A percentile compares a stretch with the other conserved stretches of the same genome.
Evolutionary conservation across 2,888 invertebrate species (phyloP).

Genomic region (Priocnemis perturbator): DNA sequence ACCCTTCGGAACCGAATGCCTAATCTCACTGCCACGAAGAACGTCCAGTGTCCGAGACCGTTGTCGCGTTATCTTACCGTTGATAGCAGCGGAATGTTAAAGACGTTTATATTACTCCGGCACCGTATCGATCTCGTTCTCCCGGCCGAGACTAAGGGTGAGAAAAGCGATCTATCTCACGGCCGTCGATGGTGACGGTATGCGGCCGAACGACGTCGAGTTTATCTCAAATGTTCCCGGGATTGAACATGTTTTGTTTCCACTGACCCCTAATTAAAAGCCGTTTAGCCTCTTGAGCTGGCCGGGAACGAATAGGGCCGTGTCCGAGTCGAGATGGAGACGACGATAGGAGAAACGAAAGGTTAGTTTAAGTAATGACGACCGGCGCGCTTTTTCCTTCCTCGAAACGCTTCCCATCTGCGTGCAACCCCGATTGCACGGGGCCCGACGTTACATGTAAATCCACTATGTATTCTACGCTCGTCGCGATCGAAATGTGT

Average conservation of each 20-base stretch:
- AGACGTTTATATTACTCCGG: constrained; percentile 4
- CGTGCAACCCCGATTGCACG: too few relatives aligned
- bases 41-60: too few relatives aligned
- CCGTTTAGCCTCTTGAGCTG: constrained; percentile 62
- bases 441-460: too few relatives aligned
- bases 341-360: constrained; percentile 49
- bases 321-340: constrained; percentile 46
- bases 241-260: constrained; percentile 71
- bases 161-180: constrained; percentile 7
- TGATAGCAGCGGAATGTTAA: constrained; percentile 5
- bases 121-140: background rate
- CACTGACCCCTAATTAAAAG: constrained; percentile 72
- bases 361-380: constrained; percentile 45
- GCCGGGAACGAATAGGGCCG: constrained; percentile 62
- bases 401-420: background rate
- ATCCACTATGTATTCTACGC: too few relatives aligned
- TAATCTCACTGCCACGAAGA: too few relatives aligned
- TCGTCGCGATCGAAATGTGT: too few relatives aligned
- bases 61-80: too few relatives aligned
- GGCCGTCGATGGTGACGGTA: constrained; percentile 28
- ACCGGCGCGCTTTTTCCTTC: background rate
- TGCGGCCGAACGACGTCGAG: constrained; percentile 35
- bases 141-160: background rate
- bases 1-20: too few relatives aligned
- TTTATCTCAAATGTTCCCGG: constrained; percentile 68